These are phyloP conservation scores for Axea sp. DNA, from an alignment of 2,888 invertebrate genomes.

Conservation along the genomic window DNA sequence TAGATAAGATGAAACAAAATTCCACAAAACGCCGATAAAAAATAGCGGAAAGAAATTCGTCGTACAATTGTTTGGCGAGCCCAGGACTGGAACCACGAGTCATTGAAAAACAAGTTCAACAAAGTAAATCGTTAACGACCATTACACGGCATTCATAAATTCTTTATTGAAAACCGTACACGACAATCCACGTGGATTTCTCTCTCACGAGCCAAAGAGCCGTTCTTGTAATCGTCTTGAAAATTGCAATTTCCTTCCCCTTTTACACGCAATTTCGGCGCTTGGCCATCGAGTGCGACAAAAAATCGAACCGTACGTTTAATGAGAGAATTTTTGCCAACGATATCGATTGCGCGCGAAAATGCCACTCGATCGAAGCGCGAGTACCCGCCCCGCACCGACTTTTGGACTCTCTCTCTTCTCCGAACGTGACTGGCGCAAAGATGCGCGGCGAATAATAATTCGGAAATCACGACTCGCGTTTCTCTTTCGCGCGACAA, in stretches of 20 bases:
- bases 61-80: no score
- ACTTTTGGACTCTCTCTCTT: conserved; percentile 44
- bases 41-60: no score
- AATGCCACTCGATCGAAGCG: conserved; percentile 27
- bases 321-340: conserved; percentile 52
- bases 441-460: conserved; percentile 57
- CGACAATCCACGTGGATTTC: conserved; percentile 26
- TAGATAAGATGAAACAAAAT: no score
- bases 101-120: not conserved
- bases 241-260: conserved; percentile 33
- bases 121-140: conserved; percentile 26
- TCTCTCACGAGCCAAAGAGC: conserved; percentile 4
- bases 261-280: conserved; percentile 35
- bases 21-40: no score
- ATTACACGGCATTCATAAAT: conserved; percentile 17
- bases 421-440: conserved; percentile 44
- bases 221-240: conserved; percentile 9
- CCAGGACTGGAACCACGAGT: no score
- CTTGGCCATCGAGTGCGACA: conserved; percentile 12
- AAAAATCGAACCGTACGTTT: conserved; percentile 29
- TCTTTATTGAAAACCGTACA: conserved; percentile 10
- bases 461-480: conserved; percentile 45
- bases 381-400: no score
- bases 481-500: conserved; percentile 49
- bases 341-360: conserved; percentile 48